Base-by-base conservation (phyloP, 2,797 vertebrate species). In the Dermochelys coriacea region DNA sequence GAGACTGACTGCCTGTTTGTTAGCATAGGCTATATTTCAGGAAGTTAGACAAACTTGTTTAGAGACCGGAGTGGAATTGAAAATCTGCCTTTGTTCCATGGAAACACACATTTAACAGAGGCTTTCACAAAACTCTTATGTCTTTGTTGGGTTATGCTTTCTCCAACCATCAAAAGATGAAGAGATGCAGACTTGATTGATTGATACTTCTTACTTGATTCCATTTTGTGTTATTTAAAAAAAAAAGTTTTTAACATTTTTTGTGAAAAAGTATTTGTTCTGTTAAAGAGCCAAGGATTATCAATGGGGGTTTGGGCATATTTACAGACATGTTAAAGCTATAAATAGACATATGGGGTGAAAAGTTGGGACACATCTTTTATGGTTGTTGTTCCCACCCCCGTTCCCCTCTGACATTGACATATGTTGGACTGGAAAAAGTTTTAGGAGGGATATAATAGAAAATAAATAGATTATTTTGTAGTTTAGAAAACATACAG, bases 1-100 rank as follows among this genome's bases (percentile, higher is more conserved):
- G 68, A 93, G 21, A 2, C 49, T 90, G 87, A 14, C 50, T 96
- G 74, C 51, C 85, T 31, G 49, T 82, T 85, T 89, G 5, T 21
- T 86, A 19, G 82, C 71, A 19, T 34, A 75, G 8, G 27, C 52
- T 77, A 10, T 83, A 82, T 82, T 93, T 75, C 86, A 81, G 87
- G 51, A 80, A 87, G 90, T 91, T 77, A 85, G 27, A 80, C 80
- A 84, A 85, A 79, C 57, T 91, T 84, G 4, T 81, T 90, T 50
- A 81, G 27, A 82, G 85, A 55, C 5, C 92, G 77, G 49, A 89
- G 57, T 31, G 14, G 27, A 95, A 68, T 18, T 2, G 2, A 29
- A 91, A 87, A 89, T 61, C 10, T 86, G 2, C 19, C 50, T 94
- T 84, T 85, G 8, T 57, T 88, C 37, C 16, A 3, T 83, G 29